These are phyloP conservation scores for Sorex maritimensis DNA, from an alignment of 2,797 vertebrate genomes.

Conservation along the genomic window DNA sequence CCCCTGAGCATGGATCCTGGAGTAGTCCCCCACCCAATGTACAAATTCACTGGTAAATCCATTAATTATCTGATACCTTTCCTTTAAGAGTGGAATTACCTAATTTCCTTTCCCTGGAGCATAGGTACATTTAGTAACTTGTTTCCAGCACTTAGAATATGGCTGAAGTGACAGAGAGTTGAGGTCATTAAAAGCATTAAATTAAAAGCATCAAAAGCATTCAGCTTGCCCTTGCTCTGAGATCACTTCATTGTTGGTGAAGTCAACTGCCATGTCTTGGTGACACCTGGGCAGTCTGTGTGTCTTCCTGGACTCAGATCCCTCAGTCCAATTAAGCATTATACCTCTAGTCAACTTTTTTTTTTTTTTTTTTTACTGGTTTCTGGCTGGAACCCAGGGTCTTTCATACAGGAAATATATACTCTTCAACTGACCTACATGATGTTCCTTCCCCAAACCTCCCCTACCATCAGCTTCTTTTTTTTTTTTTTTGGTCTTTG, in stretches of 20 bases:
- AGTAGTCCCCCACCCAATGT: too few relatives aligned
- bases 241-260: not conserved
- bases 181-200: not conserved
- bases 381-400: not conserved
- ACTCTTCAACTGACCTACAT: too few relatives aligned
- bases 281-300: not conserved
- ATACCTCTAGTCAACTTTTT: not conserved
- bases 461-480: too few relatives aligned
- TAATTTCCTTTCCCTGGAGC: not conserved
- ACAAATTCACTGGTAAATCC: slow-evolving; percentile 16
- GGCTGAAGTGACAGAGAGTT: not conserved
- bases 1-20: too few relatives aligned
- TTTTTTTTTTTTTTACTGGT: not conserved
- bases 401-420: too few relatives aligned
- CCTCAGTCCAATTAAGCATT: not conserved
- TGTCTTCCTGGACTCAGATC: not conserved
- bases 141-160: not conserved
- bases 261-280: not conserved
- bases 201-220: not conserved
- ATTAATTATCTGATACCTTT: not conserved
- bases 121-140: not conserved
- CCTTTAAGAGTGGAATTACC: not conserved
- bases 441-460: too few relatives aligned
- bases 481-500: too few relatives aligned
- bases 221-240: slow-evolving; percentile 13